Base-by-base conservation (phyloP, 92 coral and sea anemone species). In the Palythoa grandiflora region DNA sequence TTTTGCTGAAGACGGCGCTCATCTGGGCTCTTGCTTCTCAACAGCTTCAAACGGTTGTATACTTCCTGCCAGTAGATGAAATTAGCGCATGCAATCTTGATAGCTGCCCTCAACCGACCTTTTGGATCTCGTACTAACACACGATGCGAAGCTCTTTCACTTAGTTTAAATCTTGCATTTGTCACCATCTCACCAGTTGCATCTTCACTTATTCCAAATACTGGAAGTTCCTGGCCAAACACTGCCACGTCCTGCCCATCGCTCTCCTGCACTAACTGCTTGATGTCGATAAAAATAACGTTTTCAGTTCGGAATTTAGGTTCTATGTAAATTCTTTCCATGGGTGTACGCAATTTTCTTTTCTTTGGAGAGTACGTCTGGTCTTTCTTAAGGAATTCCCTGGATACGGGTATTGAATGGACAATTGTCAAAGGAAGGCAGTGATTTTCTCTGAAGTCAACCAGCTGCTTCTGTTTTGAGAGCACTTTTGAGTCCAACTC, bases 11-110 rank as follows among this genome's bases (percentile, higher is more conserved):
- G 89, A 9, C 89, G 91, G 40, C 83, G 86, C 37, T 93, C 94
- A 37, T 91, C 79, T 14, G 92, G 91, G 28, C 91, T 87, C n/a
- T 78, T 89, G 85, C 87, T 87, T 55, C 78, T 93, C 38, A 80
- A 89, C 47, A 73, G 75, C n/a, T 89, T 92, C 36, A 88, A 78
- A 71, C 85, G 87, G 48, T 85, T 87, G 85, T 89, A 88, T 20
- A 89, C 91, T 15, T 88, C 73, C 35, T 87, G 80, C 98, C 98
- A 95, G 94, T 93, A 71, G 11, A 77, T 88, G 75, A 89, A 95
- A 74, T 95, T 95, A 2, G 98, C 94, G 63, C 89, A 80, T 2
- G 98, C 93, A 39, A 95, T 92, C 81, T 89, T 93, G 75, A 95
- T 84, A 38, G 96, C 98, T 16, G 93, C 89, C 44, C 86, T 93